A percentile compares a stretch with the other conserved stretches of the same genome.
Evolutionary conservation across 2,113 vertebrate genomes (phyloP).

Genomic region (Esox niger): DNA sequence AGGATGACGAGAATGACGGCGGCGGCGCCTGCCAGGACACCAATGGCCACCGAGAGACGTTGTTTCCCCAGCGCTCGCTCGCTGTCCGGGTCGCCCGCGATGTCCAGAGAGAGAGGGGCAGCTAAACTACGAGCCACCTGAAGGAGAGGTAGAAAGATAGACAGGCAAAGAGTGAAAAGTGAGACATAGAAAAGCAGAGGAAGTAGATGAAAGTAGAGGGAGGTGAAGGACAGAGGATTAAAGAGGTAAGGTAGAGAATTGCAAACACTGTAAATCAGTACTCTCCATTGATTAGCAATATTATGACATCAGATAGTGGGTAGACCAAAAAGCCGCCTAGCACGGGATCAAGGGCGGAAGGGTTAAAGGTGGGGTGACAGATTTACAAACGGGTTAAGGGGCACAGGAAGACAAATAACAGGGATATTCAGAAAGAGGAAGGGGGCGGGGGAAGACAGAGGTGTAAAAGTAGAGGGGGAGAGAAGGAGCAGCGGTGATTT

Average conservation of each 20-base stretch:
- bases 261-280: background rate
- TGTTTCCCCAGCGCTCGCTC: conserved; percentile 87
- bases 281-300: background rate
- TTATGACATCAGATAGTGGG: no score
- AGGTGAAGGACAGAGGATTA: background rate
- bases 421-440: conserved; percentile 8
- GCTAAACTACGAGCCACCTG: conserved; percentile 89
- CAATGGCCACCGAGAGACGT: conserved; percentile 87
- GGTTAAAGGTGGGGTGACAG: no score
- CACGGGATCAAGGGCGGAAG: no score
- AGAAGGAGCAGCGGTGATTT: conserved; percentile 1
- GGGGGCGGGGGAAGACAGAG: background rate
- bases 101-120: conserved; percentile 87
- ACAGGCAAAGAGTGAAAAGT: background rate
- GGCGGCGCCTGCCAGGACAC: conserved; percentile 88
- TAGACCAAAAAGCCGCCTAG: no score
- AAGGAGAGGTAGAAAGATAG: conserved; percentile 5
- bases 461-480: conserved; percentile 13
- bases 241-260: background rate
- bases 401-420: conserved; percentile 6
- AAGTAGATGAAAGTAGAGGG: background rate
- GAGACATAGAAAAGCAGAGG: background rate
- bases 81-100: conserved; percentile 91
- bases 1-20: conserved; percentile 91
- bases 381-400: no score